These are phyloP conservation scores for Phymastichus coffea DNA, from an alignment of 1,140 invertebrate species.

Conservation along the genomic window DNA sequence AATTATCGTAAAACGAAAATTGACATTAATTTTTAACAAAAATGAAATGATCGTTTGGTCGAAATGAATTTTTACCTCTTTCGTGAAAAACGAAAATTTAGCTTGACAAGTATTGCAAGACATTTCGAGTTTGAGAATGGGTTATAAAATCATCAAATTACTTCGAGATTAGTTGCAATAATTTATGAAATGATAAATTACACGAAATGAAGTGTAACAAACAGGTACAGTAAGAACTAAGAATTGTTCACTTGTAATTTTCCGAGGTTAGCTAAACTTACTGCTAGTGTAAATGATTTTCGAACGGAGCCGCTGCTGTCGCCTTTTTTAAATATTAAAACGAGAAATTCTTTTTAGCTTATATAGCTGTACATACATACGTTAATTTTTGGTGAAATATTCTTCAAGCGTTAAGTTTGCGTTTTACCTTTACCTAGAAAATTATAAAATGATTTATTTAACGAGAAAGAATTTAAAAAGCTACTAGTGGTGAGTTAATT, in stretches of 20 bases:
- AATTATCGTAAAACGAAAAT: not conserved
- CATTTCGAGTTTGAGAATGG: no score
- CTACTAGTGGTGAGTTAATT: no score
- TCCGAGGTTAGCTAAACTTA: conserved; percentile 15
- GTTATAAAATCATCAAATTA: not conserved
- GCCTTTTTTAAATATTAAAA: no score
- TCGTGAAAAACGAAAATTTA: conserved; percentile 46
- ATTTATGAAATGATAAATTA: not conserved
- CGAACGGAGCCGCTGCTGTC: not conserved
- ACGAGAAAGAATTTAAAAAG: no score
- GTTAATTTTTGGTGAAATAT: no score
- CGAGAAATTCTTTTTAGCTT: no score
- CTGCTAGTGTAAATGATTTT: not conserved
- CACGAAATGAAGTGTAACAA: not conserved
- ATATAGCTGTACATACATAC: no score
- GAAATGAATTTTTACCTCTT: conserved; percentile 40
- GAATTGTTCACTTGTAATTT: not conserved
- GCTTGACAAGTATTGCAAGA: conserved; percentile 46
- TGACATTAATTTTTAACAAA: not conserved
- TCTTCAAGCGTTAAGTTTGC: no score
- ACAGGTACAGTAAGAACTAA: not conserved
- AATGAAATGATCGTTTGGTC: no score
- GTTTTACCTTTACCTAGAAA: no score
- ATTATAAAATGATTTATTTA: no score
- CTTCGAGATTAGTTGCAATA: no score